A percentile compares a stretch with the other conserved stretches of the same genome.
Evolutionary conservation across 2,888 invertebrate species (phyloP).

Genomic region (Cryptocheilus praepositus): DNA sequence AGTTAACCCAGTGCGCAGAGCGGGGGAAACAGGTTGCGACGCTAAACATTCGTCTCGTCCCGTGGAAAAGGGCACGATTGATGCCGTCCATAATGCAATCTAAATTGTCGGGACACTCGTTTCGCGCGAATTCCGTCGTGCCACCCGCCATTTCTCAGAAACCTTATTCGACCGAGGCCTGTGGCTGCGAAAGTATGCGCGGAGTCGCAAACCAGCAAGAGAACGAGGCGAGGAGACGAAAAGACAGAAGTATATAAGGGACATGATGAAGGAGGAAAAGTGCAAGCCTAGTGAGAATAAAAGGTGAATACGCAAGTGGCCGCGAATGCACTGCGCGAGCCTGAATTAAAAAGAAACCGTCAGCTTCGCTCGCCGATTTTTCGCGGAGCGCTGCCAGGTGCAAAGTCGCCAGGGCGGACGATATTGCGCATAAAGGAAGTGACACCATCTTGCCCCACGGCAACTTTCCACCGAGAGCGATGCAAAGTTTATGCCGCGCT

Average conservation of each 20-base stretch:
- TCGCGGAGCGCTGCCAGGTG: constrained; percentile 11
- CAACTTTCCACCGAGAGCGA: constrained; percentile 49
- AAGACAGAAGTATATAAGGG: not conserved
- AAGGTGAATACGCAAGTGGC: no score
- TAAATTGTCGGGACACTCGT: constrained; percentile 53
- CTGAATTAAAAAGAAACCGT: constrained; percentile 7
- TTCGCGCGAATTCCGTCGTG: constrained; percentile 31
- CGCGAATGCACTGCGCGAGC: no score
- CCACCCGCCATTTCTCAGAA: constrained; percentile 46
- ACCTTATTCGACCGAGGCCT: constrained; percentile 18
- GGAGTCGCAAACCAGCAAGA: not conserved
- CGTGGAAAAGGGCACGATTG: constrained; percentile 46
- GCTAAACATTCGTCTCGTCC: constrained; percentile 54
- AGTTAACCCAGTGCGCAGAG: constrained; percentile 15
- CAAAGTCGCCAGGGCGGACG: constrained; percentile 47
- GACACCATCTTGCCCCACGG: constrained; percentile 37
- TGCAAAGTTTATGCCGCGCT: constrained; percentile 39
- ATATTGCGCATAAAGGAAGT: constrained; percentile 51
- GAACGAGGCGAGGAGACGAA: not conserved
- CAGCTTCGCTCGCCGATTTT: constrained; percentile 1
- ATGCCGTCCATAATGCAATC: constrained; percentile 58
- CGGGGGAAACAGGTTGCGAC: constrained; percentile 8
- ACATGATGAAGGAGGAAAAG: no score
- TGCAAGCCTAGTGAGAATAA: no score
- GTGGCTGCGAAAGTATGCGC: constrained; percentile 24